These are phyloP conservation scores for Standfussiana lucernea DNA, from an alignment of 2,888 invertebrate genomes.

Conservation along the genomic window DNA sequence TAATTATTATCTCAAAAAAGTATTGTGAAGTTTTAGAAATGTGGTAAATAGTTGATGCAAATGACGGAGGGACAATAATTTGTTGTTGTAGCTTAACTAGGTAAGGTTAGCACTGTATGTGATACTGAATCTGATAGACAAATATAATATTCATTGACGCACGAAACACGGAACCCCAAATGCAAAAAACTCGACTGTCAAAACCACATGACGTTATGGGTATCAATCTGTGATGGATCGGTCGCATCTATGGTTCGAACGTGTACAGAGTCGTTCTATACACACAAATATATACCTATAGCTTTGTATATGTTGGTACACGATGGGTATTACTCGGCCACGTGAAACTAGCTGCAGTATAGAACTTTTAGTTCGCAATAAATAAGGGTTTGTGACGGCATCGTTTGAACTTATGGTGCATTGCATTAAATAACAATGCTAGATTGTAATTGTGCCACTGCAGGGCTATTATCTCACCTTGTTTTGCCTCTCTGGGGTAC, in stretches of 20 bases:
- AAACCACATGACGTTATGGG: conserved; percentile 54
- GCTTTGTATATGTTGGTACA: not conserved
- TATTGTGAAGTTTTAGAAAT: not conserved
- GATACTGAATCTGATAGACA: too few species aligned
- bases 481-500: not conserved
- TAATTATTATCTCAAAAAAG: not conserved
- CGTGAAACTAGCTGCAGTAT: conserved; percentile 9
- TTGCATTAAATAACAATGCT: conserved; percentile 28
- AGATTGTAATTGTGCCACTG: conserved; percentile 4
- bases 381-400: conserved; percentile 42
- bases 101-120: not conserved
- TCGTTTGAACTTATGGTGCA: conserved; percentile 17
- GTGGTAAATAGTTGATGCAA: not conserved
- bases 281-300: not conserved
- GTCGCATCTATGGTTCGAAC: conserved; percentile 28
- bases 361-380: conserved; percentile 42
- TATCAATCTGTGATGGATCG: conserved; percentile 61
- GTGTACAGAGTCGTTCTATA: not conserved
- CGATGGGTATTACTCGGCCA: conserved; percentile 7
- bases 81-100: not conserved
- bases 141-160: not conserved
- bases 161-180: conserved; percentile 26
- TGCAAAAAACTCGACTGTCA: conserved; percentile 51
- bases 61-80: not conserved
- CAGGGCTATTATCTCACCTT: conserved; percentile 5